phyloP scores from a whole-genome alignment of 1,140 invertebrate genomes.

The Drosophila sturtevanti region DNA sequence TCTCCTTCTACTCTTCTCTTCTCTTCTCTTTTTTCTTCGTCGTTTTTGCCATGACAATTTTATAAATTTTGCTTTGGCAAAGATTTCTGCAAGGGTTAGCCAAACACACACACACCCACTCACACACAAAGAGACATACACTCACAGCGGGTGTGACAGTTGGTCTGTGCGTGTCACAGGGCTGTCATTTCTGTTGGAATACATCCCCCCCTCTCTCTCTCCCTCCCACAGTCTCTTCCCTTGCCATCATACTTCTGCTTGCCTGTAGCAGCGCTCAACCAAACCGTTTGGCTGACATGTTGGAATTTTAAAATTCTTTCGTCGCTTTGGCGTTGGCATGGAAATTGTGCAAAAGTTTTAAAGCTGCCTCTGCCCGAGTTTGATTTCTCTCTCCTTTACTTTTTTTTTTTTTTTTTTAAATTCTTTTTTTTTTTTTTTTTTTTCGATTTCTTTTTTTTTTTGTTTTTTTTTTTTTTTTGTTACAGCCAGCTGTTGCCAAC shows the following conservation, averaged over 20 bases:
- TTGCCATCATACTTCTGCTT: not conserved
- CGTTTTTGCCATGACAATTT: slow-evolving; percentile 64
- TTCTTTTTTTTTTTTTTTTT: slow-evolving; percentile 12
- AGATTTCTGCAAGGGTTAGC: slow-evolving; percentile 72
- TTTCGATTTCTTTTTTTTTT: not conserved
- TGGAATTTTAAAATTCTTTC: slow-evolving; percentile 75
- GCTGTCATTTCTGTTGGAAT: slow-evolving; percentile 70
- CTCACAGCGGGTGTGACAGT: slow-evolving; percentile 69
- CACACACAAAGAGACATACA: slow-evolving; percentile 18
- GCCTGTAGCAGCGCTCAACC: not conserved
- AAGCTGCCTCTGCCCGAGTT: slow-evolving; percentile 42
- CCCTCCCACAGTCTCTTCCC: slow-evolving; percentile 27
- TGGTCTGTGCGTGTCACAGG: slow-evolving; percentile 77
- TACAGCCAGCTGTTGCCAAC: slow-evolving; percentile 63
- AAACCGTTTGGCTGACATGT: slow-evolving; percentile 48
- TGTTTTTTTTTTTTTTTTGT: slow-evolving; percentile 31
- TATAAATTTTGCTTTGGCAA: slow-evolving; percentile 63
- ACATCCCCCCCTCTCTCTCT: slow-evolving; percentile 19
- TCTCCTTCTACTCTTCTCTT: slow-evolving; percentile 28
- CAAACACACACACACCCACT: slow-evolving; percentile 23
- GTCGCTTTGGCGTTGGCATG: slow-evolving; percentile 63
- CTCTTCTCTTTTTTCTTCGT: not conserved
- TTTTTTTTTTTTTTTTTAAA: not conserved
- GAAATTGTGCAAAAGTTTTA: slow-evolving; percentile 74
- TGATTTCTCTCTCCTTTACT: not conserved